Evolutionary conservation across 1,140 invertebrate species (phyloP).

Genomic region (Anastrepha ludens): DNA sequence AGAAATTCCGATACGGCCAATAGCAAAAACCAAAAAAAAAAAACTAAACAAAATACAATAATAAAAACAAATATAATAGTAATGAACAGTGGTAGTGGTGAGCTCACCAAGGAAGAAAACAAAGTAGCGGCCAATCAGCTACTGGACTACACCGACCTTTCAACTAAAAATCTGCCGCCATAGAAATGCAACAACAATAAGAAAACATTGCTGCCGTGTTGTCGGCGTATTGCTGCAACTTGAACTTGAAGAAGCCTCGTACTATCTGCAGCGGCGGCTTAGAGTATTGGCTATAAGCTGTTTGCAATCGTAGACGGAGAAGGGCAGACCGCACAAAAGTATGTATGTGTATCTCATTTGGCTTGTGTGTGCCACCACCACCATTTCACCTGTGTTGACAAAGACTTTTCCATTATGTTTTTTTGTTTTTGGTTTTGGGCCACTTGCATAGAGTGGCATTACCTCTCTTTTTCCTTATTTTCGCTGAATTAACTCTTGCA

Average conservation of each 20-base stretch:
- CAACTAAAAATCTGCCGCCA: no score
- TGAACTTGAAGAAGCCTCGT: not conserved
- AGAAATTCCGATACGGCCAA: no score
- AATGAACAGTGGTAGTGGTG: no score
- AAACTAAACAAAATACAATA: no score
- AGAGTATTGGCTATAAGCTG: not conserved
- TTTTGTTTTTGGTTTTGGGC: not conserved
- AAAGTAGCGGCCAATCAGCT: no score
- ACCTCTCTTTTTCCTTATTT: not conserved
- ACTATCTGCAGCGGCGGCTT: not conserved
- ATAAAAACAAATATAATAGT: no score
- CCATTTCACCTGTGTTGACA: not conserved
- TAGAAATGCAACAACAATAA: not conserved
- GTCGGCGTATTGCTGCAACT: not conserved
- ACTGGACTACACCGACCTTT: no score
- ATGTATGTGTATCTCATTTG: not conserved
- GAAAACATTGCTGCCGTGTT: not conserved
- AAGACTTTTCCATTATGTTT: not conserved
- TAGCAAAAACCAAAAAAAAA: no score
- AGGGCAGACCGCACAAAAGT: not conserved
- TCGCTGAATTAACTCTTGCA: not conserved
- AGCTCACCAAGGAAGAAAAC: no score
- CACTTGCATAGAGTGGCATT: not conserved
- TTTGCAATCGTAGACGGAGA: not conserved
- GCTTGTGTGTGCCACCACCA: not conserved